phyloP scores from a whole-genome alignment of 2,888 invertebrate species.

The Ochropacha duplaris region DNA sequence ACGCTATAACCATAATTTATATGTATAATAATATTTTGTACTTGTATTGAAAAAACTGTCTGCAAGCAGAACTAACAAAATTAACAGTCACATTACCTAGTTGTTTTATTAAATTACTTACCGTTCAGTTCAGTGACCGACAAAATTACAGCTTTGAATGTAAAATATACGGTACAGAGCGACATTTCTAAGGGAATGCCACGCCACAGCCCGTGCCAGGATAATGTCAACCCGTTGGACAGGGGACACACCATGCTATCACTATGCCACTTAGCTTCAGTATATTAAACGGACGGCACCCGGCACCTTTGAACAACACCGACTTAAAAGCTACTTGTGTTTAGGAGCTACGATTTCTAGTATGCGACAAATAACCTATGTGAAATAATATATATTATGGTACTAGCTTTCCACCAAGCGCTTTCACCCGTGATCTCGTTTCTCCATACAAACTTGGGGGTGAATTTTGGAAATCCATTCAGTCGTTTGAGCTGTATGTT shows the following conservation, averaged over 20 bases:
- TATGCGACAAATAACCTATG: too few relatives aligned
- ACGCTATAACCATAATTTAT: too few relatives aligned
- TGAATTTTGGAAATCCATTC: too few relatives aligned
- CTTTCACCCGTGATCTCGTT: too few relatives aligned
- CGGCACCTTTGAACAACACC: conserved; percentile 20
- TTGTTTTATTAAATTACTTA: conserved; percentile 17
- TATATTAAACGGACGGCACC: conserved; percentile 17
- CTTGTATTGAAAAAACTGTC: too few relatives aligned
- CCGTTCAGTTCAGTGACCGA: conserved; percentile 9
- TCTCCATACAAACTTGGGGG: too few relatives aligned
- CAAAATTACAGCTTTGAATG: conserved; percentile 31
- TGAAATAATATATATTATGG: too few relatives aligned
- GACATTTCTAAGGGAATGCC: conserved; percentile 44
- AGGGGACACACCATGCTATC: conserved; percentile 12
- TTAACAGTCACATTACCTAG: neutral
- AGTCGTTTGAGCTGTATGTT: too few relatives aligned
- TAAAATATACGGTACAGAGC: conserved; percentile 19
- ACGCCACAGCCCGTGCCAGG: conserved; percentile 30
- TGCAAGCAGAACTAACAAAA: neutral
- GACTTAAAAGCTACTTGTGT: neutral
- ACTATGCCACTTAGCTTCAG: conserved; percentile 20
- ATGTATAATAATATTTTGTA: too few relatives aligned
- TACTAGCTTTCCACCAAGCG: too few relatives aligned
- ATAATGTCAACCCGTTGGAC: conserved; percentile 38
- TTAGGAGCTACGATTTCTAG: too few relatives aligned